A percentile compares a stretch with the other conserved stretches of the same genome.
Conservation (phyloP, 2,797 vertebrate species). For the Helarctos malayanus region DNA sequence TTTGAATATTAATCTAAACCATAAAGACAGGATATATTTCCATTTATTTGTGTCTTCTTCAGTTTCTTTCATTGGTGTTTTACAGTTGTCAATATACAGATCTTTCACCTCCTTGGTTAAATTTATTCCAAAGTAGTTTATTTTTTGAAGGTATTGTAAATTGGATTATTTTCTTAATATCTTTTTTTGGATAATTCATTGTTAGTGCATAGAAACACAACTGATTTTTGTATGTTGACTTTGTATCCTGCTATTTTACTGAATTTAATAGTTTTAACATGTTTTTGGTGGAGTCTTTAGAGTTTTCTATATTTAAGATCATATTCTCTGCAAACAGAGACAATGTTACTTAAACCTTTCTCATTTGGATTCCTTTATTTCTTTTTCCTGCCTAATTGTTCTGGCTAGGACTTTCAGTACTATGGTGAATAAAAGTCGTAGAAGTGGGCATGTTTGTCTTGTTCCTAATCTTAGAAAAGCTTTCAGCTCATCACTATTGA, state of each 20-base stretch:
- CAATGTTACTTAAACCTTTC: not conserved
- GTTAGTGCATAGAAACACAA: not conserved
- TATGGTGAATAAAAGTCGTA: not conserved
- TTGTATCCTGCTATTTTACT: not conserved
- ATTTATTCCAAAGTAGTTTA: not conserved
- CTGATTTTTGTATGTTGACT: not conserved
- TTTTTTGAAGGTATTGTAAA: not conserved
- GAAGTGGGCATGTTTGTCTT: not conserved
- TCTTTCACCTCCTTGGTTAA: not conserved
- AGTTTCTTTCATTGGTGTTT: not conserved
- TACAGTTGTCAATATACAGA: not conserved
- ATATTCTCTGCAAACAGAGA: not conserved
- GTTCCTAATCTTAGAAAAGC: not conserved
- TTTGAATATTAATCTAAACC: not conserved
- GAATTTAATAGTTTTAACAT: not conserved
- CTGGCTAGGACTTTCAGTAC: not conserved
- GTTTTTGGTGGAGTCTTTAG: not conserved
- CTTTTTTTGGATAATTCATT: not conserved
- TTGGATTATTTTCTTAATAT: not conserved
- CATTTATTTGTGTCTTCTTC: not conserved
- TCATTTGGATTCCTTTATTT: not conserved
- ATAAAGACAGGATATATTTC: not conserved
- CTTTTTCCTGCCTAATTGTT: not conserved
- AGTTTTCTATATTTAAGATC: not conserved
- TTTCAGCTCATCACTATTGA: not conserved